Evolutionary conservation across 2,113 vertebrate species (phyloP).

Genomic region (Plectropomus leopardus): DNA sequence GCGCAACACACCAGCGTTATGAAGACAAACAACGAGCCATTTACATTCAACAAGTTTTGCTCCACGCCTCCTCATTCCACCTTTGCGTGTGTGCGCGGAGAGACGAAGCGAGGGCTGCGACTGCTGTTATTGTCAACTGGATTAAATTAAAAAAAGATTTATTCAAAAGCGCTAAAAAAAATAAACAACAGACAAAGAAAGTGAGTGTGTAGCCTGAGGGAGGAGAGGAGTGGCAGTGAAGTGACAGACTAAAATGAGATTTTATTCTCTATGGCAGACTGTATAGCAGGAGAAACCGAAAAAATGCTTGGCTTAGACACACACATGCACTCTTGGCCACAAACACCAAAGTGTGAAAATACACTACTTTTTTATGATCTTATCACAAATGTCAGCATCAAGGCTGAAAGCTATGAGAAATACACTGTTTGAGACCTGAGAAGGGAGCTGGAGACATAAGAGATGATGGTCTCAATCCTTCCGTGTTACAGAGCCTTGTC

Average conservation of each 20-base stretch:
- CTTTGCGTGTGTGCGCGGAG: conserved; percentile 24
- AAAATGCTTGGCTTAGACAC: conserved; percentile 5
- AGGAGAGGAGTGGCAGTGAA: conserved; percentile 58
- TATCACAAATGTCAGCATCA: conserved; percentile 32
- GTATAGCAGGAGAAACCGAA: neutral
- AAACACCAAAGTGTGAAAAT: conserved; percentile 33
- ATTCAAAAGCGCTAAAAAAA: conserved; percentile 56
- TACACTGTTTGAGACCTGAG: conserved; percentile 12
- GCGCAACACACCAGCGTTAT: conserved; percentile 8
- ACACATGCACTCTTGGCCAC: neutral
- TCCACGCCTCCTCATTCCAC: conserved; percentile 63
- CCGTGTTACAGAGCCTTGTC: conserved; percentile 19
- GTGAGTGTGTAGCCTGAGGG: conserved; percentile 52
- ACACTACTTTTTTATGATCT: conserved; percentile 33
- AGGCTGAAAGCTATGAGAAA: conserved; percentile 3
- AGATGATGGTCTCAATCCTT: conserved; percentile 20
- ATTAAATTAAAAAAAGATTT: conserved; percentile 64
- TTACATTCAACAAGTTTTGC: conserved; percentile 73
- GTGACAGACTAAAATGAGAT: conserved; percentile 61
- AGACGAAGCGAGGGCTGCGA: conserved; percentile 29
- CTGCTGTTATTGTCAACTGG: conserved; percentile 60
- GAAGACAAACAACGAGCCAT: conserved; percentile 59
- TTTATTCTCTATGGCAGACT: conserved; percentile 45
- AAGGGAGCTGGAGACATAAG: neutral
- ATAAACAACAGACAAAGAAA: conserved; percentile 59